Evolutionary conservation across 1,140 invertebrate species (phyloP).

Genomic region (Pseudachorutes palmiensis): DNA sequence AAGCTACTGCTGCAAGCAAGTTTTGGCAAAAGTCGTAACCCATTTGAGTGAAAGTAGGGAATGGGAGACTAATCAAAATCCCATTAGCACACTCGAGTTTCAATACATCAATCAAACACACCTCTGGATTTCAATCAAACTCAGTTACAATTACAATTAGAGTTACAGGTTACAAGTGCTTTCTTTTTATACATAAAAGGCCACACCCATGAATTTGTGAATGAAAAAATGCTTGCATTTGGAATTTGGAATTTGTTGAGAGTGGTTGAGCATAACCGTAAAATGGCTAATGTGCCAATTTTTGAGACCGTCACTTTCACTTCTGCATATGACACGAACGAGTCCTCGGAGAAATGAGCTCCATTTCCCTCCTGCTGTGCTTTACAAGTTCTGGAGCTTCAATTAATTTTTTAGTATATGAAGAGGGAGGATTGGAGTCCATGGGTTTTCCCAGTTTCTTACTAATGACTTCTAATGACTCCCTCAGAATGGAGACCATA

Average conservation of each 20-base stretch:
- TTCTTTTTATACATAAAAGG: too few relatives aligned
- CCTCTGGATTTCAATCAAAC: too few relatives aligned
- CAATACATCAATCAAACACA: too few relatives aligned
- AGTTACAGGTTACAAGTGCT: too few relatives aligned
- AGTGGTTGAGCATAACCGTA: not conserved
- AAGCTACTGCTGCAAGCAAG: too few relatives aligned
- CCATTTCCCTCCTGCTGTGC: not conserved
- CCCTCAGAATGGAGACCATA: not conserved
- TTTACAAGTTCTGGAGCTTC: not conserved
- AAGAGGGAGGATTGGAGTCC: not conserved
- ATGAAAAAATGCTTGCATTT: too few relatives aligned
- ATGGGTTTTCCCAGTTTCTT: not conserved
- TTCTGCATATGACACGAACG: not conserved
- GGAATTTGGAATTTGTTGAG: too few relatives aligned
- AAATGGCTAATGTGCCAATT: not conserved
- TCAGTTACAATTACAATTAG: too few relatives aligned
- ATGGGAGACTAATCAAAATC: not conserved
- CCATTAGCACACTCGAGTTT: slow-evolving; percentile 1
- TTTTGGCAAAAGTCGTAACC: not conserved
- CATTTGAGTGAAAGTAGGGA: not conserved
- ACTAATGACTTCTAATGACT: not conserved
- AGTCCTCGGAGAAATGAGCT: not conserved
- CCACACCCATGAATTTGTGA: too few relatives aligned
- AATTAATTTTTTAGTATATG: slow-evolving; percentile 3
- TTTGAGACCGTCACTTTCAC: not conserved